Percentiles rank a stretch among this genome's conserved stretches.
Evolutionary conservation across 2,113 vertebrate genomes (phyloP).

Genomic region (Hoplias malabaricus): DNA sequence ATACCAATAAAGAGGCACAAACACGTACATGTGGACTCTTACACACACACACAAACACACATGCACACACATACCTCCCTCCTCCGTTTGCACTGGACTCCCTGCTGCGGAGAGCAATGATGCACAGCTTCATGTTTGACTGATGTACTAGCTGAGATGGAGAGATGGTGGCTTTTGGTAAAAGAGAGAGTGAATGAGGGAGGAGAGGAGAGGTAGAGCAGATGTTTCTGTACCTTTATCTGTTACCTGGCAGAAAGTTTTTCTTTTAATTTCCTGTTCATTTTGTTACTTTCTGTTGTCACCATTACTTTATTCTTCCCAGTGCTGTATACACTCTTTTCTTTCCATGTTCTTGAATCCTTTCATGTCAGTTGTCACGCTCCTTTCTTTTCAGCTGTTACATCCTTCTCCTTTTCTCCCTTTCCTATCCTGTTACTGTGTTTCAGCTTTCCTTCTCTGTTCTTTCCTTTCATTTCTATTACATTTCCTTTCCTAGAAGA

Average conservation of each 20-base stretch:
- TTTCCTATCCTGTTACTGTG: background rate
- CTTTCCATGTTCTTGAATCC: background rate
- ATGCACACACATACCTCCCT: conserved; percentile 35
- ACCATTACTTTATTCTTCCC: background rate
- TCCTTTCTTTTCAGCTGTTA: no score
- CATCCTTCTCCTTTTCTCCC: no score
- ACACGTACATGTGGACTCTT: background rate
- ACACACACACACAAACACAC: conserved; percentile 26
- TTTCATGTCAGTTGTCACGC: no score
- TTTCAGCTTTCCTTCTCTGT: background rate
- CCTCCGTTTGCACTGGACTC: background rate
- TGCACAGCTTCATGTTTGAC: background rate
- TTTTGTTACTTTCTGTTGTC: no score
- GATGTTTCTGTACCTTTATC: background rate
- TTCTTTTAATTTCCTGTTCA: background rate
- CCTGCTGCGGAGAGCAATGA: conserved; percentile 26
- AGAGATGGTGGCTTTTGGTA: background rate
- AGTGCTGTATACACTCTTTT: background rate
- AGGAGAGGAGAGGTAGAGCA: background rate
- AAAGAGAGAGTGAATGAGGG: background rate
- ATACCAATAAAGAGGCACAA: conserved; percentile 1
- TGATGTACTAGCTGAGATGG: conserved; percentile 26
- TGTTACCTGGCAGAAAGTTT: no score
- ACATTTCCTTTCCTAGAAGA: no score
- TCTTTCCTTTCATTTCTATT: no score